Base-by-base conservation (phyloP, 2,113 vertebrate genomes). In the Morone chrysops region DNA sequence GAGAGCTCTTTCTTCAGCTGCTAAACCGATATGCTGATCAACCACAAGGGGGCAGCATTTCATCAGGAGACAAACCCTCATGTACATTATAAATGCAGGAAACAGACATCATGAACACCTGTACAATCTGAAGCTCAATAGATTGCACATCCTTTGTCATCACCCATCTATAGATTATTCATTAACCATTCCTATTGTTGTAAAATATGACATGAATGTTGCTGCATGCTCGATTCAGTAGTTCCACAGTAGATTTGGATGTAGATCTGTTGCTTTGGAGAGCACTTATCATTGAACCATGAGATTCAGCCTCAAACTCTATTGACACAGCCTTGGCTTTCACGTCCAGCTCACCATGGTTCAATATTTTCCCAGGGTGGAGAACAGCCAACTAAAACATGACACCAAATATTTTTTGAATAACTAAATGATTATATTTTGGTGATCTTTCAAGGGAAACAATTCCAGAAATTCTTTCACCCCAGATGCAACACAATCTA, bases 1-100 rank as follows among this genome's bases (percentile, higher is more conserved):
- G 14, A 45, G 7, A 25, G 25, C 25, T 25, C 25, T 25, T 25
- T 25, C 25, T 22, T 4, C 60, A 56, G 7, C 20, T 48, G 65
- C 36, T 56, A 43, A 1, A 18, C n/a, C 7, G 17, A 25, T 75
- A 70, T 47, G 7, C 18, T n/a, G 7, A 48, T 22, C n/a, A 14
- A 62, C 91, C 94, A 94, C 93, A 88, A 0, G 93, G 70, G 90
- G 93, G 93, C 91, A 88, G 91, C 80, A 91, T 88, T 89, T 87
- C 47, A 92, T 71, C 66, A 84, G 41, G 8, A 75, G 9, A 71
- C 2, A 36, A 48, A 11, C 4, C 1, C 9, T 16, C 3, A 16
- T 22, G 0, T 11, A 25, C 6, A 62, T 70, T 41, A 8, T 38
- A 22, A n/a, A 80, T 0, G 25, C 0, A n/a, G 40, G 13, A 57